Conservation (phyloP, 2,888 invertebrate species). For the Chrysolina haemoptera region DNA sequence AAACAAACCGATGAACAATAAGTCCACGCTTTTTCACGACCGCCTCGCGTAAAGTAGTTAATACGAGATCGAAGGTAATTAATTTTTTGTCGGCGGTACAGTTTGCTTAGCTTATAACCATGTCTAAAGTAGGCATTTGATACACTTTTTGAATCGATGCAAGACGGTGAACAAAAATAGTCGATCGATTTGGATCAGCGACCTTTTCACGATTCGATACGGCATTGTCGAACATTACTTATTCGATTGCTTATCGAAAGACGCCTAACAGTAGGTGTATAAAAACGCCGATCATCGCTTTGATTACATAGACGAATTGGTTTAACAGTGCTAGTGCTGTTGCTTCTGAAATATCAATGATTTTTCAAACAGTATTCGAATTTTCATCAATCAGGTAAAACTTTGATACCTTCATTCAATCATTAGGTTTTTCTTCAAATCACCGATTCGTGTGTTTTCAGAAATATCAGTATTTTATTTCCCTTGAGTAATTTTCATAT, state of each 20-base stretch:
- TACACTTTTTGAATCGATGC: slow-evolving; percentile 46
- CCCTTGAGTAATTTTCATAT: too few species aligned
- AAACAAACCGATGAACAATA: slow-evolving; percentile 28
- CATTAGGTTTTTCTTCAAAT: too few species aligned
- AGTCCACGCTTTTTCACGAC: slow-evolving; percentile 12
- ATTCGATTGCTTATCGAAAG: slow-evolving; percentile 5
- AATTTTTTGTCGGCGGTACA: slow-evolving; percentile 37
- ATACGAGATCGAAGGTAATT: slow-evolving; percentile 39
- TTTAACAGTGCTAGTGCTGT: too few species aligned
- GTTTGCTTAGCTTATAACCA: slow-evolving; percentile 51
- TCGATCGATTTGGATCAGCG: slow-evolving; percentile 41
- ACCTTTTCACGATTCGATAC: slow-evolving; percentile 42
- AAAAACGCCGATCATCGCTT: background rate
- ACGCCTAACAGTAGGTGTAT: background rate
- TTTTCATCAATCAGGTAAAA: too few species aligned
- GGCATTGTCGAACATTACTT: slow-evolving; percentile 37
- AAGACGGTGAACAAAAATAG: slow-evolving; percentile 36
- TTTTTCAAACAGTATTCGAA: too few species aligned
- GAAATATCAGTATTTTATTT: too few species aligned
- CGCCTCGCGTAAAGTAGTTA: slow-evolving; percentile 37
- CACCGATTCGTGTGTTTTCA: too few species aligned
- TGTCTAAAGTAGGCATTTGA: slow-evolving; percentile 44
- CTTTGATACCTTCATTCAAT: too few species aligned
- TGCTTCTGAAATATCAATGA: too few species aligned
- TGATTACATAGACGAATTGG: too few species aligned